phyloP scores from a whole-genome alignment of 2,113 vertebrate genomes.

The Monarcha castaneiventris region DNA sequence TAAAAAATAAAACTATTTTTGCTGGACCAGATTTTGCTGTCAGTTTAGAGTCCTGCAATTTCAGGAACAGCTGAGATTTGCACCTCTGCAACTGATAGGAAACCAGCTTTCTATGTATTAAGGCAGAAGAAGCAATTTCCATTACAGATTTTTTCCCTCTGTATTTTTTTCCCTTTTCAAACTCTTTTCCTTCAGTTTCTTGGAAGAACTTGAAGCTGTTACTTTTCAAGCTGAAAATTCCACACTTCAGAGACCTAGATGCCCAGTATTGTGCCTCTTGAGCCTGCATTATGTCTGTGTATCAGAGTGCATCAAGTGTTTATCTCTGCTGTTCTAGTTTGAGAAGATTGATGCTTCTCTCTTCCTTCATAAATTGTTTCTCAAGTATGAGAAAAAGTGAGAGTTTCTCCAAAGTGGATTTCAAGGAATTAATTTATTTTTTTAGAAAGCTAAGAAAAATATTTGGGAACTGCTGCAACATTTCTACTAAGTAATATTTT shows the following conservation, averaged over 20 bases:
- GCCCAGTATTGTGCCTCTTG: background rate
- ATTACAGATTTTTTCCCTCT: background rate
- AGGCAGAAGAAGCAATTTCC: background rate
- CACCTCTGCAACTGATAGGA: background rate
- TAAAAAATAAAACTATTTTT: background rate
- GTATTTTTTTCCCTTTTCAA: background rate
- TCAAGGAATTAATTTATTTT: background rate
- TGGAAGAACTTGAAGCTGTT: background rate
- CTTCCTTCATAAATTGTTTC: background rate
- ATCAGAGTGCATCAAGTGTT: background rate
- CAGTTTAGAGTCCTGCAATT: background rate
- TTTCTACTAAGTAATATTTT: background rate
- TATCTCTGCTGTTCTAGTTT: background rate
- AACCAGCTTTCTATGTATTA: background rate
- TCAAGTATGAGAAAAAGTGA: background rate
- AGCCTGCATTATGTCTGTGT: background rate
- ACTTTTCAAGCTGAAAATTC: background rate
- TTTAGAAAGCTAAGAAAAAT: background rate
- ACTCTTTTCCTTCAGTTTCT: background rate
- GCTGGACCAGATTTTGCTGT: background rate
- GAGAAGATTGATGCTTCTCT: background rate
- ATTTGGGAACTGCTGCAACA: background rate
- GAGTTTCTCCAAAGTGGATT: background rate
- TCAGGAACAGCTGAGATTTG: background rate
- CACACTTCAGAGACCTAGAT: background rate